Evolutionary conservation across 2,797 vertebrate genomes (phyloP).

Genomic region (Atherinosoma microstoma): DNA sequence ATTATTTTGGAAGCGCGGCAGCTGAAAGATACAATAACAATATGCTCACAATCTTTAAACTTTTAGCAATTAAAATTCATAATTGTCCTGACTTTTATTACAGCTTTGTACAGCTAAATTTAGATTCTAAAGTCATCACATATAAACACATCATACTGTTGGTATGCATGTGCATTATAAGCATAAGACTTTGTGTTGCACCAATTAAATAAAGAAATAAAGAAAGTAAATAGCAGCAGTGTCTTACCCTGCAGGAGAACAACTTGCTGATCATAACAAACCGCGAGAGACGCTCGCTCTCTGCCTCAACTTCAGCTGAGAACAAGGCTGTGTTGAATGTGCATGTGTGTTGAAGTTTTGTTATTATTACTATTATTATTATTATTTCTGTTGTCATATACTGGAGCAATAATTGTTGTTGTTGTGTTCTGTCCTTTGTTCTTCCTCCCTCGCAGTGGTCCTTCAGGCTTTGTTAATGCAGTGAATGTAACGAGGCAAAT

Average conservation of each 20-base stretch:
- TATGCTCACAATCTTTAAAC: background rate
- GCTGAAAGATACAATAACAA: too few relatives aligned
- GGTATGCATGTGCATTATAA: background rate
- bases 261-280: conserved; percentile 11
- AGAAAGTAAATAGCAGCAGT: background rate
- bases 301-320: conserved; percentile 25
- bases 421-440: conserved; percentile 1
- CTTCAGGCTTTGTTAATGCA: conserved; percentile 54
- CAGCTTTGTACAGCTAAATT: background rate
- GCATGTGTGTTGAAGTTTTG: conserved; percentile 30
- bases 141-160: background rate
- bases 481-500: conserved; percentile 53
- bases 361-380: background rate
- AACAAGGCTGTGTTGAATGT: conserved; percentile 41
- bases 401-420: conserved; percentile 40
- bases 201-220: background rate
- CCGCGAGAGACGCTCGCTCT: conserved; percentile 19
- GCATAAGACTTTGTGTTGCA: background rate
- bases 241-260: conserved; percentile 13
- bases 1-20: background rate
- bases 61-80: background rate
- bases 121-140: conserved; percentile 1
- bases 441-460: conserved; percentile 2
- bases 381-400: conserved; percentile 23
- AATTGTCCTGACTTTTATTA: background rate